These are phyloP conservation scores for Pseudorhiza aurosa DNA, from an alignment of 30 jellyfish, hydroid and myxozoan species.

Conservation along the genomic window DNA sequence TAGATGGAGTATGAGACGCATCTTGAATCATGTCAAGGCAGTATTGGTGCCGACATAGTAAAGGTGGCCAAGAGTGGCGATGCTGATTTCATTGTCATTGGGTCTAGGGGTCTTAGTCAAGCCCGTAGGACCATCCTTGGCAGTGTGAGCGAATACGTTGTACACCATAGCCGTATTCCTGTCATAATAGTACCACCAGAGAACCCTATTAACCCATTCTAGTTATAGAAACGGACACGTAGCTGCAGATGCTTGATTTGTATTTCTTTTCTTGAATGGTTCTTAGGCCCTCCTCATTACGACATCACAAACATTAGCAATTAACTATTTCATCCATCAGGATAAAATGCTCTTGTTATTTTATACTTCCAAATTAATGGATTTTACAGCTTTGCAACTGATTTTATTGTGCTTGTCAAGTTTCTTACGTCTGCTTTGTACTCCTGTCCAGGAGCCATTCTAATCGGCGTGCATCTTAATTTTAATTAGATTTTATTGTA, in stretches of 20 bases:
- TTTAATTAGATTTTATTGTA: too few species aligned
- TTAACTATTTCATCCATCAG: too few species aligned
- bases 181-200: constrained; percentile 67
- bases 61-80: constrained; percentile 20
- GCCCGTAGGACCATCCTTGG: constrained; percentile 74
- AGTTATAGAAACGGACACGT: neutral
- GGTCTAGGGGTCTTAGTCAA: constrained; percentile 72
- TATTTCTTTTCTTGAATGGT: neutral
- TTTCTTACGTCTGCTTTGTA: too few species aligned
- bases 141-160: constrained; percentile 73
- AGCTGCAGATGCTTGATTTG: neutral
- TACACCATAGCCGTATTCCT: constrained; percentile 67
- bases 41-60: constrained; percentile 52
- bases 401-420: too few species aligned
- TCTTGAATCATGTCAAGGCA: constrained; percentile 58
- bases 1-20: constrained; percentile 56
- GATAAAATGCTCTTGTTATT: too few species aligned
- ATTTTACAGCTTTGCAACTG: too few species aligned
- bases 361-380: too few species aligned
- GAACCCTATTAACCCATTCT: constrained; percentile 65
- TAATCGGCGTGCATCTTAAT: too few species aligned
- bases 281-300: too few species aligned
- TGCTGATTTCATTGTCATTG: constrained; percentile 60
- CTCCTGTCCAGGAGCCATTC: too few species aligned
- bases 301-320: too few species aligned